Percentiles rank a stretch among this genome's conserved stretches.
Conservation (phyloP, 2,113 vertebrate genomes). For the Gobio gobio region DNA sequence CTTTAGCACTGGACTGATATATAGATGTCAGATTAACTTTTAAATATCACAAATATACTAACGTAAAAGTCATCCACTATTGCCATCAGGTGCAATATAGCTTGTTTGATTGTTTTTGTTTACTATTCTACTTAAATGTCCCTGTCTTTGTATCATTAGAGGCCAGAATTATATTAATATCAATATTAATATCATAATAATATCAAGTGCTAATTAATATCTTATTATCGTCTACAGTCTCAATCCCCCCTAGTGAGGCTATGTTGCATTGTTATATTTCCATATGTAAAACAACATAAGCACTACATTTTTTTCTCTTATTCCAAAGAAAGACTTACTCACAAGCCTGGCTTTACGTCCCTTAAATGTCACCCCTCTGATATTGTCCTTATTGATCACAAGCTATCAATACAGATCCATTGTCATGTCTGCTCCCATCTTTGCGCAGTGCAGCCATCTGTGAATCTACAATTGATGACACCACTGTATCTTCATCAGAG, state of each 20-base stretch:
- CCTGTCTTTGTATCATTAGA: background rate
- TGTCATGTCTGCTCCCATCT: constrained; percentile 54
- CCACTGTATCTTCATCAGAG: constrained; percentile 33
- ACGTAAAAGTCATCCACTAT: background rate
- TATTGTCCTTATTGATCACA: constrained; percentile 49
- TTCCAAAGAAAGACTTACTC: constrained; percentile 47
- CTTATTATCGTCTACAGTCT: background rate
- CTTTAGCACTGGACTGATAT: constrained; percentile 3
- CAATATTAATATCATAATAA: background rate
- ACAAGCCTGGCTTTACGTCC: constrained; percentile 46
- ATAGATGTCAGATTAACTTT: background rate
- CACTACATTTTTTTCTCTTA: constrained; percentile 55
- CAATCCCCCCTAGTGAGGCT: background rate
- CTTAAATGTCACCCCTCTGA: constrained; percentile 51
- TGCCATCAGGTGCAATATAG: background rate
- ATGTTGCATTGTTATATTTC: background rate
- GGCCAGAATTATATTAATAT: background rate
- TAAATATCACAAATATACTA: background rate
- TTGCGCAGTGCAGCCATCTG: constrained; percentile 55
- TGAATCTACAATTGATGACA: constrained; percentile 43
- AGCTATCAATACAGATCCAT: constrained; percentile 52
- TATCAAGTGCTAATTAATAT: too few relatives aligned
- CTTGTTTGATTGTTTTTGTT: background rate
- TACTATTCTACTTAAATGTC: background rate
- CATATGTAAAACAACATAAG: constrained; percentile 8